Base-by-base conservation (phyloP, 30 jellyfish, hydroid and myxozoan species). In the Aurelia aurita region DNA sequence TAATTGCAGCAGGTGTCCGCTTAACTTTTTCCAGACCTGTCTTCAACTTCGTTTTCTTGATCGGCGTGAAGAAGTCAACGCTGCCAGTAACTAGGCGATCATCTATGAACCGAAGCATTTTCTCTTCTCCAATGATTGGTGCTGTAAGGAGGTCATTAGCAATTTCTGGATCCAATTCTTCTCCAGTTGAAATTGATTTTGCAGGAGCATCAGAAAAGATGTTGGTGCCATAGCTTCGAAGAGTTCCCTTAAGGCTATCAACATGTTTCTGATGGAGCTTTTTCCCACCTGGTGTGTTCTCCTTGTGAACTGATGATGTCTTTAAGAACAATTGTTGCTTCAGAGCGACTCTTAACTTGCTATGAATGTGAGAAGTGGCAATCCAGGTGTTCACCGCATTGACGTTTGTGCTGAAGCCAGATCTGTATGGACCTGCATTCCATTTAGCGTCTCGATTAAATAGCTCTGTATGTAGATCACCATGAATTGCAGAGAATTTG, bases 271-370 rank as follows among this genome's bases (percentile, higher is more conserved):
- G 76, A 35, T 76, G 77, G 55, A 76, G 76, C 55, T 76, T 76
- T 58, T 58, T 55, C 46, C 88, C 55, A 9, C 80, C 75, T 23
- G 62, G 77, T 60, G 64, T 76, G 77, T 54, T 27, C 26, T 76
- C 88, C 77, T 76, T 76, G 75, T 76, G 77, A 55, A 29, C 64
- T 76, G 77, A 22, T 76, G 88, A 76, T 35, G 88, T 76, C 54
- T 76, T 76, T 58, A 58, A 54, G 66, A 54, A 58, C 76, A 76
- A 39, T 13, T 54, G 80, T 58, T 76, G 73, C 85, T 73, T 73
- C 64, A 73, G 72, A 45, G 74, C 74, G 55, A 73, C 64, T 76
- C 85, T 44, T 73, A n/a, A 73, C 32, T 27, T 49, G 39, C 85
- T 54, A 51, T 9, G 73, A 73, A 39, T 73, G 64, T 71, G 23